phyloP scores from a whole-genome alignment of 1,140 invertebrate genomes.

The Saccostrea echinata region DNA sequence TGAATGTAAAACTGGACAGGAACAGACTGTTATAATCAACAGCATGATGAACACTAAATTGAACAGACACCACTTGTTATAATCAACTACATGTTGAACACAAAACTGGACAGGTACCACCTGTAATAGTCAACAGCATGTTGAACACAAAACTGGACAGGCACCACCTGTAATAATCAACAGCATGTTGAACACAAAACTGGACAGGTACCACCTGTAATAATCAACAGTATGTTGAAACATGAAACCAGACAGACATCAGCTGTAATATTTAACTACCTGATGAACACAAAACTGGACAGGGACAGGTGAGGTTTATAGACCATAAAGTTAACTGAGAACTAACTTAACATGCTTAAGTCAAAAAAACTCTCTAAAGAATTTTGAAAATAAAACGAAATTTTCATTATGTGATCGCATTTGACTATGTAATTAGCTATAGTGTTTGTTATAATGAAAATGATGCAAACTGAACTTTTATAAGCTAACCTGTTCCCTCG shows the following conservation, averaged over 20 bases:
- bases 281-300: not conserved
- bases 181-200: no score
- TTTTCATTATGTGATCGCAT: not conserved
- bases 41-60: not conserved
- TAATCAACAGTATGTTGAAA: not conserved
- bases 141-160: no score
- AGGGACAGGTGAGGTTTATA: no score
- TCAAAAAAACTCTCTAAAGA: not conserved
- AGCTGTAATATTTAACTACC: not conserved
- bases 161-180: not conserved
- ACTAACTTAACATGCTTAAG: not conserved
- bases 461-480: no score
- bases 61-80: not conserved
- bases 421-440: not conserved
- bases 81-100: no score
- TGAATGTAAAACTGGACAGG: not conserved
- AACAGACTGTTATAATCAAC: not conserved
- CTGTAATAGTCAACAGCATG: not conserved
- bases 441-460: not conserved
- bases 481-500: slow-evolving; percentile 40
- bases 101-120: no score
- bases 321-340: not conserved
- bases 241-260: no score
- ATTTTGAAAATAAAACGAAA: not conserved
- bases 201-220: not conserved